Percentiles rank a stretch among this genome's conserved stretches.
Evolutionary conservation across 2,888 invertebrate species (phyloP).

Genomic region (Nowickia ferox): DNA sequence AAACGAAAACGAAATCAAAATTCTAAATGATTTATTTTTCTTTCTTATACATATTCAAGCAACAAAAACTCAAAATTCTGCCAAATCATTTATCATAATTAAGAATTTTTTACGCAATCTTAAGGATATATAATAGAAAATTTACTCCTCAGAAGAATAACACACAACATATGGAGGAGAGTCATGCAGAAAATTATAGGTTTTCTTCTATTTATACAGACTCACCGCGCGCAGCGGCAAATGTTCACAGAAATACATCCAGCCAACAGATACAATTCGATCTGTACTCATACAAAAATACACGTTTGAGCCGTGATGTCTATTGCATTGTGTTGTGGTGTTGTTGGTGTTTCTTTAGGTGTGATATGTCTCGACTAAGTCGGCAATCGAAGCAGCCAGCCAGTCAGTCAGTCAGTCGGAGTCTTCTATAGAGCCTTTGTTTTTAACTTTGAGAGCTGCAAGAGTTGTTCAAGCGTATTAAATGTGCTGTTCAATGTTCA

Average conservation of each 20-base stretch:
- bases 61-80: constrained; percentile 37
- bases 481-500: constrained; percentile 60
- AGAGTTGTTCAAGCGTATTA: constrained; percentile 67
- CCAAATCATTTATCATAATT: constrained; percentile 71
- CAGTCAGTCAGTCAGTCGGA: constrained; percentile 7
- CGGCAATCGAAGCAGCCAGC: constrained; percentile 23
- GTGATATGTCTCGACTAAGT: constrained; percentile 41
- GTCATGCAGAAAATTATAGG: constrained; percentile 62
- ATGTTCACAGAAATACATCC: constrained; percentile 19
- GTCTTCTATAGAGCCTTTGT: constrained; percentile 34
- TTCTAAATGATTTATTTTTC: not conserved
- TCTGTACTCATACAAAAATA: not conserved
- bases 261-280: constrained; percentile 22
- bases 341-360: constrained; percentile 37
- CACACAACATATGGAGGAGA: not conserved
- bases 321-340: constrained; percentile 31
- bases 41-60: not conserved
- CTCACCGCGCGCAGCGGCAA: constrained; percentile 25
- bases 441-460: constrained; percentile 50
- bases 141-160: not conserved
- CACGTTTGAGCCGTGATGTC: constrained; percentile 28
- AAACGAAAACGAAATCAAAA: not conserved
- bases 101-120: constrained; percentile 68
- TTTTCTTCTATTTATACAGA: constrained; percentile 25
- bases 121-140: constrained; percentile 55